Conservation (phyloP, 2,113 vertebrate genomes). For the Cacatua alba region DNA sequence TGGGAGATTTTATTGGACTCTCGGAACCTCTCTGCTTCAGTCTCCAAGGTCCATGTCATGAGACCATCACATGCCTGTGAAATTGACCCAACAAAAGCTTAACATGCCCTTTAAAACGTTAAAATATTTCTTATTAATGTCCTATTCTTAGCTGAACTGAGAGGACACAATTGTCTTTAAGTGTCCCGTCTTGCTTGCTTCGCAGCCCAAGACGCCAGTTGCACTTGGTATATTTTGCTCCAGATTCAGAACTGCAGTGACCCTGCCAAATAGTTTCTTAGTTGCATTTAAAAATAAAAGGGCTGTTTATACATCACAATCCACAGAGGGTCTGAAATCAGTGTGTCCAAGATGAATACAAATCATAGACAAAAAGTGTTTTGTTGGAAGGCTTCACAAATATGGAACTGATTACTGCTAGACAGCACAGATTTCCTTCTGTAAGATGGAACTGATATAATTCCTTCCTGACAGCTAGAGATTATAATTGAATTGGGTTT, state of each 20-base stretch:
- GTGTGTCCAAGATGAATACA: constrained; percentile 17
- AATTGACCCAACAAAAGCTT: background rate
- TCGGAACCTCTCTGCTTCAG: background rate
- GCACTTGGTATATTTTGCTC: constrained; percentile 10
- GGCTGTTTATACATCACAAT: constrained; percentile 43
- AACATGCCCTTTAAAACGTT: background rate
- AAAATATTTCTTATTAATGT: constrained; percentile 10
- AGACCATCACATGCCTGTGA: constrained; percentile 19
- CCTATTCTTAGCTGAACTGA: constrained; percentile 16
- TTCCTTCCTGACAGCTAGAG: constrained; percentile 53
- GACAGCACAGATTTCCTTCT: constrained; percentile 43
- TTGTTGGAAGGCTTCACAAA: constrained; percentile 54
- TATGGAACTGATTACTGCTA: constrained; percentile 56
- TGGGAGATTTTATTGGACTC: background rate
- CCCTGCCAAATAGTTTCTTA: constrained; percentile 48
- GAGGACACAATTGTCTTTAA: background rate
- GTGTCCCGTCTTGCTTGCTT: background rate
- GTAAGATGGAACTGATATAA: constrained; percentile 30
- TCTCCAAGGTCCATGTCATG: background rate
- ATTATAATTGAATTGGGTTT: background rate
- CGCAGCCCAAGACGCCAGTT: background rate
- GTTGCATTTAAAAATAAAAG: constrained; percentile 51
- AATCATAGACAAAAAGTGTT: constrained; percentile 53
- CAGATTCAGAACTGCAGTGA: background rate
- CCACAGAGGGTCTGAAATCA: constrained; percentile 58